A percentile compares a stretch with the other conserved stretches of the same genome.
These are phyloP conservation scores for Ptychodera flava DNA, from an alignment of 35 echinoderm and acorn worm genomes.

Conservation along the genomic window DNA sequence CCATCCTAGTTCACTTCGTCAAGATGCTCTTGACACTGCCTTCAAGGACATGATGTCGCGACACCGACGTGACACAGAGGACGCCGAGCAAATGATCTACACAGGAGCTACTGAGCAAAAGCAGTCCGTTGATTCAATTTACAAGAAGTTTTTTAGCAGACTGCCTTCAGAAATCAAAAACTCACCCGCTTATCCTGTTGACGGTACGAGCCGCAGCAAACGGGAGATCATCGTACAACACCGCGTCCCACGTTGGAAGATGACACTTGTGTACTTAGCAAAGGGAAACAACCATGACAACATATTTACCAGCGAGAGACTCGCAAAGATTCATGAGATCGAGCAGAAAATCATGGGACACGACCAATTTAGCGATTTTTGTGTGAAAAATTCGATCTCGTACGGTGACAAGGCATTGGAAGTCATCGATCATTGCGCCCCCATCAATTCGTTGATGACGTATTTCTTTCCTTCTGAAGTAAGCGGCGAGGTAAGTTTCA, in stretches of 20 bases:
- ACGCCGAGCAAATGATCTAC: neutral
- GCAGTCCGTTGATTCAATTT: neutral
- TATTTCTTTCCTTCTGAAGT: constrained; percentile 72
- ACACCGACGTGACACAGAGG: neutral
- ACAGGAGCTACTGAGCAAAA: neutral
- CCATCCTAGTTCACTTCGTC: constrained; percentile 51
- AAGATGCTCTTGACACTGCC: constrained; percentile 36
- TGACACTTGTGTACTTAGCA: constrained; percentile 68
- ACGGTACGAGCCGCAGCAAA: neutral
- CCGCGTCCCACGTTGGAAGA: constrained; percentile 30
- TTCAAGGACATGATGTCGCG: constrained; percentile 18
- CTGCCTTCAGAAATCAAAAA: neutral
- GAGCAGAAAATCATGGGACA: constrained; percentile 79
- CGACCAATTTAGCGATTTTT: constrained; percentile 45
- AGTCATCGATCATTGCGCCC: constrained; percentile 35
- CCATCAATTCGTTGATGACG: constrained; percentile 77
- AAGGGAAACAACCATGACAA: constrained; percentile 34
- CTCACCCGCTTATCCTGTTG: too few relatives aligned
- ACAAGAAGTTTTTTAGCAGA: neutral
- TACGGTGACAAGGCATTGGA: constrained; percentile 36
- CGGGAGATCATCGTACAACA: neutral
- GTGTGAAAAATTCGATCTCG: constrained; percentile 16
- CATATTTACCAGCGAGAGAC: constrained; percentile 68
- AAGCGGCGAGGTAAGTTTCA: constrained; percentile 45
- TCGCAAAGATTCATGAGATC: constrained; percentile 61